Percentiles rank a stretch among this genome's conserved stretches.
Evolutionary conservation across 2,888 invertebrate species (phyloP).

Genomic region (Polyploca ridens): DNA sequence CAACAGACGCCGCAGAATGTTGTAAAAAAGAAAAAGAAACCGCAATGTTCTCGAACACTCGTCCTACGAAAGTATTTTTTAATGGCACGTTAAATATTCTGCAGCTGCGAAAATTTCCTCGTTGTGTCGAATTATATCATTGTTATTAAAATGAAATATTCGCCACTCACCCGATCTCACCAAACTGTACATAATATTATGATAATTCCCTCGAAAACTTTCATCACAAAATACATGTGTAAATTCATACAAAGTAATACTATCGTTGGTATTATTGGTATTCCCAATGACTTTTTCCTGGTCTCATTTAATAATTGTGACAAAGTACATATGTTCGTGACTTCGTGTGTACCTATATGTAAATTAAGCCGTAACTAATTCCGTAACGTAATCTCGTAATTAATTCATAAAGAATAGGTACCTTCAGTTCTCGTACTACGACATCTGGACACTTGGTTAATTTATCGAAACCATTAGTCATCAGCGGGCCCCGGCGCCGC

Average conservation of each 20-base stretch:
- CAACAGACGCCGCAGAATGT: conserved; percentile 22
- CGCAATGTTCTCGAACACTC: not conserved
- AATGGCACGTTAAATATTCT: conserved; percentile 27
- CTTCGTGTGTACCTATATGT: not conserved
- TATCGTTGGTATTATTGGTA: too few relatives aligned
- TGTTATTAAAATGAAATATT: conserved; percentile 35
- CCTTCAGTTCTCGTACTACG: conserved; percentile 44
- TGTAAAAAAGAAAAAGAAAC: not conserved
- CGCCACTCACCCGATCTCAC: conserved; percentile 27
- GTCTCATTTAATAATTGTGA: too few relatives aligned
- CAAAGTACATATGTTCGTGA: too few relatives aligned
- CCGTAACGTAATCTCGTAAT: conserved; percentile 36
- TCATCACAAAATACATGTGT: not conserved
- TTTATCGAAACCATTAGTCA: conserved; percentile 63
- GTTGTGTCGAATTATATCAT: conserved; percentile 32
- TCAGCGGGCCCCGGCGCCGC: conserved; percentile 34
- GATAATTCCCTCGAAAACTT: not conserved
- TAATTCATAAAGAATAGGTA: conserved; percentile 46
- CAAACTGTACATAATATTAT: not conserved
- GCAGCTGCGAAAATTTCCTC: conserved; percentile 29
- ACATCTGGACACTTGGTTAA: conserved; percentile 60
- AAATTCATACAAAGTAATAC: too few relatives aligned
- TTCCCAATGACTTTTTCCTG: too few relatives aligned
- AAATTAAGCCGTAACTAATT: conserved; percentile 17
- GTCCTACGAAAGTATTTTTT: not conserved